Base-by-base conservation (phyloP, 2,113 vertebrate genomes). In the Nothoprocta perdicaria region DNA sequence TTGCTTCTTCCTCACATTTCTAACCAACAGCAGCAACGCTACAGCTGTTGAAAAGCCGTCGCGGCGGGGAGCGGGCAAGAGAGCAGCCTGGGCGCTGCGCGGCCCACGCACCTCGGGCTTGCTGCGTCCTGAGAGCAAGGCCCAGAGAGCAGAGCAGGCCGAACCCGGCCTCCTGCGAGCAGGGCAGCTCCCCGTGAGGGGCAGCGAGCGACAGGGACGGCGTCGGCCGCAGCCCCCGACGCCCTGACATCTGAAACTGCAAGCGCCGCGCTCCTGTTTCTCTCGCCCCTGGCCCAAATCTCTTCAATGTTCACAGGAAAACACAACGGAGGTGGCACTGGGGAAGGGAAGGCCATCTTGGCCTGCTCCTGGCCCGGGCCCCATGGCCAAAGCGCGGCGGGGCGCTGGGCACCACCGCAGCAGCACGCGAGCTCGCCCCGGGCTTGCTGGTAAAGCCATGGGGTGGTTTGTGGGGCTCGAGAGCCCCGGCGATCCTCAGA, bases 1-100 rank as follows among this genome's bases (percentile, higher is more conserved):
- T 96, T 95, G 31, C 83, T 89, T 84, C 91, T 94, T 88, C 73
- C n/a, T 50, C 88, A 23, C 38, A 10, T 89, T 92, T 95, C 77
- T 57, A 78, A 60, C 77, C 52, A 75, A 60, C 73, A 92, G 84
- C 31, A 58, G 62, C 85, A 43, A 45, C 78, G 48, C 76, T 80
- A 12, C 7, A 84, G 21, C 18, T 29, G 29, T n/a, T 77, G 57
- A 60, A 79, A 82, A 77, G 6, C 82, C 92, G 88, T 58, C 55
- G 43, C 26, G 75, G 33, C 11, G 2, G 14, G 77, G 80, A 91
- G 80, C 9, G 75, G 31, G n/a, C 68, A 65, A 50, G 1, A 48
- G 55, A 67, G 87, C 31, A 38, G 15, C 7, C n/a, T 38, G 63
- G n/a, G 6, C 46, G 38, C 22, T 74, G 50, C 45, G 52, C 35